These are phyloP conservation scores for Botia almorhae DNA, from an alignment of 2,797 vertebrate genomes.

Conservation along the genomic window DNA sequence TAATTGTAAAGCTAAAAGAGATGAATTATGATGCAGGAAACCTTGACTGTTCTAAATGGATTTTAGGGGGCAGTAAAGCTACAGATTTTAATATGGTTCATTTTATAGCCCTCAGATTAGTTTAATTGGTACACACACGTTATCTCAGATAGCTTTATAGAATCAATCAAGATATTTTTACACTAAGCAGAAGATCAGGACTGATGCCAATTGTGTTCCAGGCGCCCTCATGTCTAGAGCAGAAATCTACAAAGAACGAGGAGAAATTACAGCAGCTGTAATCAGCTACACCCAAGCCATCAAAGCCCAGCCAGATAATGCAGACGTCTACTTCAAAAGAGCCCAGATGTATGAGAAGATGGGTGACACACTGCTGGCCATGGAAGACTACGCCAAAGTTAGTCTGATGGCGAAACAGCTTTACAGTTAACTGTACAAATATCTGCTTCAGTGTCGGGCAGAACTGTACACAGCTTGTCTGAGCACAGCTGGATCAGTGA, in stretches of 20 bases:
- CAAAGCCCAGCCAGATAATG: conserved; percentile 73
- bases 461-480: neutral
- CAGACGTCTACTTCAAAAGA: conserved; percentile 78
- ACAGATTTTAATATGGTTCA: no score
- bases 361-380: conserved; percentile 70
- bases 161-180: neutral
- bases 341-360: conserved; percentile 72
- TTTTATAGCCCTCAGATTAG: neutral
- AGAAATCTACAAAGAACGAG: conserved; percentile 76
- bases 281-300: conserved; percentile 76
- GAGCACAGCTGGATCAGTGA: no score
- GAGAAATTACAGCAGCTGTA: conserved; percentile 71
- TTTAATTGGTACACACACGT: neutral
- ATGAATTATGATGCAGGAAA: neutral
- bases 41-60: neutral
- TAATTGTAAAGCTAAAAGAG: neutral
- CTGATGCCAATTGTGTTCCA: conserved; percentile 57
- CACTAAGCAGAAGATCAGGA: neutral
- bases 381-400: conserved; percentile 81
- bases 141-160: neutral
- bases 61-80: neutral
- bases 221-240: conserved; percentile 79
- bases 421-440: no score
- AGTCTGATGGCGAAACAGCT: neutral
- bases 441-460: no score